Base-by-base conservation (phyloP, 2,797 vertebrate genomes). In the Alcedo quadribrachys region DNA sequence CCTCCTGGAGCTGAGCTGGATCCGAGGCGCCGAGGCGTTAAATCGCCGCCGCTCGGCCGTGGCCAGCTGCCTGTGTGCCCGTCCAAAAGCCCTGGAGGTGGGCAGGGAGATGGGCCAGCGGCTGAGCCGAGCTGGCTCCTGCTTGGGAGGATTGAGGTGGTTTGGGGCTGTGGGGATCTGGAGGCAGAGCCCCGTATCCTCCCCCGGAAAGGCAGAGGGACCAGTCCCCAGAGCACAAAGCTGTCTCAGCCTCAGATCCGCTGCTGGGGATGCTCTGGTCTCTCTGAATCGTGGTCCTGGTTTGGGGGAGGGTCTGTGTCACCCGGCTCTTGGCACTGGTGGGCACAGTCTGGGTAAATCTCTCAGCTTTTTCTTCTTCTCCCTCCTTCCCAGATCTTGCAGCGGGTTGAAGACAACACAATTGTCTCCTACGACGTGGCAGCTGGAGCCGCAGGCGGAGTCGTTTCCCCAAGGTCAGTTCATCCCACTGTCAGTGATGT, bases 381-480 rank as follows among this genome's bases (percentile, higher is more conserved):
- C 2, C 9, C 12, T 6, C 12, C 12, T 4, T 4, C n/a, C 51
- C 96, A 99, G 99, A 98, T 99, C 95, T 97, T 99, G 46, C 99
- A 99, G 93, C 97, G 98, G 51, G 94, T 99, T 2, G 99, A 99
- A 28, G 99, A 99, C 97, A 99, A 99, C 98, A 99, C 99, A 1
- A 85, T 99, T 7, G 54, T 99, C 51, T 99, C 99, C 0, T 99
- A 99, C 2, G 99, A 99, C 1, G 98, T 99, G 22, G 98, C 99
- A 4, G 97, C 99, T 1, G 99, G 99, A 66, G 98, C 98, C 4
- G 99, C 99, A 0, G 99, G 98, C 1, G 99, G 99, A 3, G 98
- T 99, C 1, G 98, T 99, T 65, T 99, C 99, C 55, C 98, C 98
- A 7, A 99, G 99, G 99, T 99, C 94, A 69, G 96, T 43, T 58